Percentiles rank a stretch among this genome's conserved stretches.
phyloP scores from a whole-genome alignment of 2,113 vertebrate genomes.

The Xenus cinereus region DNA sequence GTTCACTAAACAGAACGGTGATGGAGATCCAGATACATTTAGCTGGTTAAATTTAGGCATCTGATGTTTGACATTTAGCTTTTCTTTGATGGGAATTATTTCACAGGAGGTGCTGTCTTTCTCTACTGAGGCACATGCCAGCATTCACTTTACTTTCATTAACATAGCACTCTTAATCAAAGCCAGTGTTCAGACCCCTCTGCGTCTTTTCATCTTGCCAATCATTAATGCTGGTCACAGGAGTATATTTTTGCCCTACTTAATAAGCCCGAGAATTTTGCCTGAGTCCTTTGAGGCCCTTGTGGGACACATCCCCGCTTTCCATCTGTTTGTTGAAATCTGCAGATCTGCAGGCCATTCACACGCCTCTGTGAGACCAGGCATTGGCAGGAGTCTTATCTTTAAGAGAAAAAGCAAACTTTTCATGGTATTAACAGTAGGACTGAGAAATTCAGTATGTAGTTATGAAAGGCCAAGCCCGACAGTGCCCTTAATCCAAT shows the following conservation, averaged over 20 bases:
- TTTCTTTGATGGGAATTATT: not conserved
- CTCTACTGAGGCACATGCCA: not conserved
- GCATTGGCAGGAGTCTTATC: not conserved
- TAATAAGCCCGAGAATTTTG: not conserved
- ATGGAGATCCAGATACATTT: not conserved
- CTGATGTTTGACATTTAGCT: not conserved
- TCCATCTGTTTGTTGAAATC: not conserved
- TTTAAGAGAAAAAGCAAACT: not conserved
- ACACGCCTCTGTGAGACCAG: not conserved
- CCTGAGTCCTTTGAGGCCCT: not conserved
- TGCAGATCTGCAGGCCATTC: not conserved
- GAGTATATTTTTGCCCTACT: not conserved
- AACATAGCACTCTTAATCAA: not conserved
- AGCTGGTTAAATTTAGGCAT: not conserved
- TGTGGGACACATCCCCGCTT: not conserved
- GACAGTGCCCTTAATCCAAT: not conserved
- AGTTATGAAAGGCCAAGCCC: not conserved
- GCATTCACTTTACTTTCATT: not conserved
- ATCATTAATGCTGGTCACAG: not conserved
- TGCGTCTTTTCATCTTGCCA: not conserved
- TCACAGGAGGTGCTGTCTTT: not conserved
- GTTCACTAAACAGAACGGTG: not conserved
- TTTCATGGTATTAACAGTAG: not conserved
- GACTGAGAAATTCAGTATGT: not conserved
- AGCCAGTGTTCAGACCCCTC: not conserved